phyloP scores from a whole-genome alignment of 2,888 invertebrate genomes.

The Tenthredo mesomela region DNA sequence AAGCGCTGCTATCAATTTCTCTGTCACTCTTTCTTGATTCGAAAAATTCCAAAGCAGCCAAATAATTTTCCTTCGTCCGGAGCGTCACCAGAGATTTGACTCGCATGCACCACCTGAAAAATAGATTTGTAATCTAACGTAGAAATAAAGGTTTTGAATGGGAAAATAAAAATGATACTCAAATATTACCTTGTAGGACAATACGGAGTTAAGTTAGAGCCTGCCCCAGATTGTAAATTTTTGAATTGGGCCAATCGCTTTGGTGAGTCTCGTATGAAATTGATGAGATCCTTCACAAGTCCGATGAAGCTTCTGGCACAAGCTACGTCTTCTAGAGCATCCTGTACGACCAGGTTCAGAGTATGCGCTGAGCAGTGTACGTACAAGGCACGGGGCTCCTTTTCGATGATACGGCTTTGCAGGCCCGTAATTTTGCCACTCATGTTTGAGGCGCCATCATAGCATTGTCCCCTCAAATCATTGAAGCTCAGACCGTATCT shows the following conservation, averaged over 20 bases:
- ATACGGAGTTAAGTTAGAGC: constrained; percentile 47
- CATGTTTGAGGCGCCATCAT: constrained; percentile 58
- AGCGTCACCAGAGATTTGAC: constrained; percentile 57
- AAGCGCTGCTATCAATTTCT: constrained; percentile 50
- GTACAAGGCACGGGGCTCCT: constrained; percentile 47
- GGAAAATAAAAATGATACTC: constrained; percentile 33
- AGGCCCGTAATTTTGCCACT: constrained; percentile 56
- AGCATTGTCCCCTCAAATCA: constrained; percentile 58
- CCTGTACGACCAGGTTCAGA: constrained; percentile 52
- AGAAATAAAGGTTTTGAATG: constrained; percentile 18
- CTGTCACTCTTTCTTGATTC: constrained; percentile 45
- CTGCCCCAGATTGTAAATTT: constrained; percentile 52
- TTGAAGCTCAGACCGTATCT: constrained; percentile 29
- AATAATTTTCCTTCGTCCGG: constrained; percentile 51
- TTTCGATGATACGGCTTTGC: constrained; percentile 50
- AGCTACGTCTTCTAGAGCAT: constrained; percentile 52
- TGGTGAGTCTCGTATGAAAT: constrained; percentile 56
- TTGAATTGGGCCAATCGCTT: constrained; percentile 57
- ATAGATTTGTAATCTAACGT: constrained; percentile 25
- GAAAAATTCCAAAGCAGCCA: constrained; percentile 54
- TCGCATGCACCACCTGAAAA: constrained; percentile 56
- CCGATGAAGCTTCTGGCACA: constrained; percentile 54
- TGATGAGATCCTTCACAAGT: constrained; percentile 53
- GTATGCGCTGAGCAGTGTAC: constrained; percentile 21
- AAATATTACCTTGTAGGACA: constrained; percentile 54